Conservation (phyloP, 64 coral and sea anemone species). For the Montipora foliosa region DNA sequence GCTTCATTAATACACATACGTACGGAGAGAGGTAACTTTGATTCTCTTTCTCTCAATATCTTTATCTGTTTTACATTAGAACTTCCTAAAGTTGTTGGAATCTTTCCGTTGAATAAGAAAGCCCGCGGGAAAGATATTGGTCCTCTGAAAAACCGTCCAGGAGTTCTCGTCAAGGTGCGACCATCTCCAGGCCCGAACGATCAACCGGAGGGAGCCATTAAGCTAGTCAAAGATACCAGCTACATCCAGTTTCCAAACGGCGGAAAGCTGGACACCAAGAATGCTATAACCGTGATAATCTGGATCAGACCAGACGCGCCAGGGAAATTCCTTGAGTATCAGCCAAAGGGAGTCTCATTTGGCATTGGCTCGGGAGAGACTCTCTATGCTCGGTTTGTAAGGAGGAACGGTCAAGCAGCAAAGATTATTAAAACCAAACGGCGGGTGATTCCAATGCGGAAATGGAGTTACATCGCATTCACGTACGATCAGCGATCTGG, state of each 20-base stretch:
- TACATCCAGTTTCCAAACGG: constrained; percentile 61
- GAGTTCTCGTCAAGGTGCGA: constrained; percentile 49
- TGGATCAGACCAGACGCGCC: constrained; percentile 50
- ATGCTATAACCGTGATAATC: constrained; percentile 57
- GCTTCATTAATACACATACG: too few relatives aligned
- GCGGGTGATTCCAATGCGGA: neutral
- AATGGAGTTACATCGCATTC: constrained; percentile 52
- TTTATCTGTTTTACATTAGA: constrained; percentile 12
- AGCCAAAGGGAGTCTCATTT: constrained; percentile 21
- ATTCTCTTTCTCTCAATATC: neutral
- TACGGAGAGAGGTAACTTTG: too few relatives aligned
- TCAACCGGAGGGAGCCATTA: constrained; percentile 29
- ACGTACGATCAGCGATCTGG: constrained; percentile 53
- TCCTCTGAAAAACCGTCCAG: constrained; percentile 30
- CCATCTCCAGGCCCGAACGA: constrained; percentile 55
- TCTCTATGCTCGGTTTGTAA: constrained; percentile 1
- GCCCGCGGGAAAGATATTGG: constrained; percentile 45
- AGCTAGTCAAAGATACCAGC: constrained; percentile 30
- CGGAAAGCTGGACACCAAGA: constrained; percentile 39
- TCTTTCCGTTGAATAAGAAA: constrained; percentile 49
- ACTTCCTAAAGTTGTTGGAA: constrained; percentile 49
- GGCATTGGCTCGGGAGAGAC: constrained; percentile 15
- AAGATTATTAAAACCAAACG: constrained; percentile 48
- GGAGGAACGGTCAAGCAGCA: constrained; percentile 17
- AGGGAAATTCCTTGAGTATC: constrained; percentile 55